Base-by-base conservation (phyloP, 1,140 invertebrate species). In the Pseudobourletiella spinata region DNA sequence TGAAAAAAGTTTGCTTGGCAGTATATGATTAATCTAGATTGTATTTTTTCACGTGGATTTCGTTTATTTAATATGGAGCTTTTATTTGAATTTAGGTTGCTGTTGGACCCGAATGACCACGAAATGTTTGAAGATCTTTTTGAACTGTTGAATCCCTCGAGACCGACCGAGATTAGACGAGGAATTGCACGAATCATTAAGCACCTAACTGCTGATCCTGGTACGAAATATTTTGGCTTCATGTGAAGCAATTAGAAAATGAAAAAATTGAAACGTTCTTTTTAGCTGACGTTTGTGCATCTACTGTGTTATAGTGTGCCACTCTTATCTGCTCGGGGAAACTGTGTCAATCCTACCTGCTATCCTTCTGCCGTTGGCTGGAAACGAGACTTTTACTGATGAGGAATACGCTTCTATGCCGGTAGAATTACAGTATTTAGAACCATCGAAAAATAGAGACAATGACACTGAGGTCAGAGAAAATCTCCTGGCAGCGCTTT, bases 401-500 rank as follows among this genome's bases (percentile, higher is more conserved):
- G 60, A 56, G 16, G 60, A 61, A 24, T 55, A 61, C 25, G 25
- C 24, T 3, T n/a, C 6, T 6, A 55, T 61, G 50, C 60, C 60
- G 26, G 4, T 35, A 24, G 52, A 55, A 11, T 25, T 61, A 16
- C 60, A 61, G 25, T 61, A 61, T 30, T 50, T 61, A 30, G 29
- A 28, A 4, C 1, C 4, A 3, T 16, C 29, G 1, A 61, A 61
- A 32, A n/a, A 3, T 25, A 26, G 60, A 35, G 60, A 61, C 22
- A 4, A 26, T 11, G 51, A 61, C 11, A 14, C 16, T 3, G 52
- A 61, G 39, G 28, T 61, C 32, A 22, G 60, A 25, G 24, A 44
- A 52, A 61, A 55, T 46, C 26, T 61, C 2, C 20, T 61, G 15
- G 14, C 14, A 14, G n/a, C 32, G 20, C 26, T 61, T n/a, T 2